phyloP scores from a whole-genome alignment of 1,140 invertebrate species.

The Prorops nasuta region DNA sequence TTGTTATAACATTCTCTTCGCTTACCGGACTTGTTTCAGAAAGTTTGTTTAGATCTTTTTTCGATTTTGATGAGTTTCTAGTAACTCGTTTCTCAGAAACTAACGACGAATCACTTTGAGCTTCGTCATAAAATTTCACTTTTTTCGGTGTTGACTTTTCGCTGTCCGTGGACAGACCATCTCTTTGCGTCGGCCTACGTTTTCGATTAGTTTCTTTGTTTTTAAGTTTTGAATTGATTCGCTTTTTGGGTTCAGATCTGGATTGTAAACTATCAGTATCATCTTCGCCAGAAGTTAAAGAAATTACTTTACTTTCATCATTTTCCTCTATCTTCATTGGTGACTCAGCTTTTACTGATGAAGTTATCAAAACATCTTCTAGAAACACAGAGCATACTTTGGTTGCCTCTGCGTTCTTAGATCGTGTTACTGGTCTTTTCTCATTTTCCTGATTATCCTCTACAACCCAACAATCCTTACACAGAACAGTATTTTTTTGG shows the following conservation, averaged over 20 bases:
- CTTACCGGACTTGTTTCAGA: no score
- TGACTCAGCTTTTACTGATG: neutral
- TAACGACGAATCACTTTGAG: no score
- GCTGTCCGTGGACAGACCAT: no score
- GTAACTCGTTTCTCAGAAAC: neutral
- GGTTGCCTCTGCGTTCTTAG: slow-evolving; percentile 15
- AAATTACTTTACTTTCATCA: slow-evolving; percentile 1
- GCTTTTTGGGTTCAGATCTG: no score
- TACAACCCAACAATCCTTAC: slow-evolving; percentile 42
- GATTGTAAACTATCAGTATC: neutral
- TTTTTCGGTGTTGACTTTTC: no score
- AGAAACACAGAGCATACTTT: slow-evolving; percentile 43
- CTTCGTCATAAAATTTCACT: no score
- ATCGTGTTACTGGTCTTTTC: slow-evolving; percentile 4
- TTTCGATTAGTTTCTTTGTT: no score
- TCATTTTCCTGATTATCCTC: slow-evolving; percentile 22
- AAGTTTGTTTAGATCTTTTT: no score
- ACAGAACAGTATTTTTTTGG: slow-evolving; percentile 34
- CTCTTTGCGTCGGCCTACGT: no score
- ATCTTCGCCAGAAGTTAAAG: neutral
- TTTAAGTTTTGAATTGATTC: neutral
- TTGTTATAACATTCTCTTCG: neutral
- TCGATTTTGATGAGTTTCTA: no score
- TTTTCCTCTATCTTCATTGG: neutral
- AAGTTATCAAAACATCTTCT: slow-evolving; percentile 37